Conservation (phyloP, 2,113 vertebrate genomes). For the Eurypyga helias region DNA sequence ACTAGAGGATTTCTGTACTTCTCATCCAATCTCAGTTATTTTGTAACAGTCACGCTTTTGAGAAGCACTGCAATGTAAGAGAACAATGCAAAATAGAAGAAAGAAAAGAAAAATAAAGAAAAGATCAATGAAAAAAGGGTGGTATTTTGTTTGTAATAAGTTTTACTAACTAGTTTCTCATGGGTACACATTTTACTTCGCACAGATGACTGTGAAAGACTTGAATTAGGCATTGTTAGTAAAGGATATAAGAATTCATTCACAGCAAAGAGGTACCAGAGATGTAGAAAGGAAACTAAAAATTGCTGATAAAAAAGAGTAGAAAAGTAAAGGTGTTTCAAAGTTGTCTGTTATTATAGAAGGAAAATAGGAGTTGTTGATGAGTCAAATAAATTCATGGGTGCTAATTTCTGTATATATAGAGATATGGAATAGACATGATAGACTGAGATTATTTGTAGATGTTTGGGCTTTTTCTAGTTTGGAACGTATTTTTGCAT, state of each 20-base stretch:
- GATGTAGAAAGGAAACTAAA: neutral
- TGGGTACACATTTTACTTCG: neutral
- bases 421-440: neutral
- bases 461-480: neutral
- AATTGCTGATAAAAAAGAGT: neutral
- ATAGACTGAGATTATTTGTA: neutral
- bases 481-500: neutral
- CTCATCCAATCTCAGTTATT: neutral
- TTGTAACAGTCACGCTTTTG: neutral
- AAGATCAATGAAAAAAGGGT: neutral
- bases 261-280: neutral
- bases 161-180: neutral
- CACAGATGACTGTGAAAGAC: neutral
- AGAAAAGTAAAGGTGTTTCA: neutral
- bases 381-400: neutral
- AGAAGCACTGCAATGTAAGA: neutral
- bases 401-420: neutral
- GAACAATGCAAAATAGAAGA: neutral
- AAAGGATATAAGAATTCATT: neutral
- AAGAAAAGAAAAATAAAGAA: neutral
- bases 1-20: neutral
- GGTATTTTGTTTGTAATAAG: neutral
- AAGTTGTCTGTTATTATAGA: neutral
- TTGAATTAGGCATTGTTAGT: neutral
- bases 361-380: neutral